Percentiles rank a stretch among this genome's conserved stretches.
Evolutionary conservation across 1,140 invertebrate genomes (phyloP).

Genomic region (Macrotrachela quadricornifera): DNA sequence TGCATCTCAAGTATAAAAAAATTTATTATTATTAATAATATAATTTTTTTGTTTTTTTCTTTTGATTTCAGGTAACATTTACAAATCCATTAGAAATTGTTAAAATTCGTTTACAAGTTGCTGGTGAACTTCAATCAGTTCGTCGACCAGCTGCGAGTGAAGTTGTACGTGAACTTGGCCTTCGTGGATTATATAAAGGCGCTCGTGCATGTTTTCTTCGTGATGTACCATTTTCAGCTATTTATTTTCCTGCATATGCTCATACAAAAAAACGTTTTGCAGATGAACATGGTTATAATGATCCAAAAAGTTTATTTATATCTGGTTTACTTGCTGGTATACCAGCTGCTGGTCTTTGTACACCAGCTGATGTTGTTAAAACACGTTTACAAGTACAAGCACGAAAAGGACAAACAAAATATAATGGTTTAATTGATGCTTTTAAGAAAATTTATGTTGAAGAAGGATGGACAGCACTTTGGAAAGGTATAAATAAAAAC

Average conservation of each 20-base stretch:
- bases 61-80: constrained; percentile 39
- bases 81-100: constrained; percentile 98
- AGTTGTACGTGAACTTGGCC: constrained; percentile 72
- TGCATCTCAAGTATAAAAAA: constrained; percentile 27
- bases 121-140: constrained; percentile 59
- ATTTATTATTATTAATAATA: too few species aligned
- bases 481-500: constrained; percentile 76
- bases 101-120: constrained; percentile 92
- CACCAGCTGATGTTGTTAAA: constrained; percentile 97
- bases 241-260: constrained; percentile 92
- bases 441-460: constrained; percentile 69
- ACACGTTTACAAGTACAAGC: constrained; percentile 86
- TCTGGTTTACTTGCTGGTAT: constrained; percentile 59
- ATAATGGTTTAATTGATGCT: constrained; percentile 74
- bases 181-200: constrained; percentile 81
- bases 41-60: too few species aligned
- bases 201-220: constrained; percentile 74
- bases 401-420: constrained; percentile 79
- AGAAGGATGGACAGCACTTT: constrained; percentile 79
- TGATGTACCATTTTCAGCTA: constrained; percentile 89
- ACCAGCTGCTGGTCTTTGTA: constrained; percentile 83
- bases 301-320: constrained; percentile 56
- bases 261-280: constrained; percentile 62
- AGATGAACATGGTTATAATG: constrained; percentile 73
- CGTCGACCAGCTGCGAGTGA: constrained; percentile 39